phyloP scores from a whole-genome alignment of 2,797 vertebrate species.

The Melanogrammus aeglefinus region DNA sequence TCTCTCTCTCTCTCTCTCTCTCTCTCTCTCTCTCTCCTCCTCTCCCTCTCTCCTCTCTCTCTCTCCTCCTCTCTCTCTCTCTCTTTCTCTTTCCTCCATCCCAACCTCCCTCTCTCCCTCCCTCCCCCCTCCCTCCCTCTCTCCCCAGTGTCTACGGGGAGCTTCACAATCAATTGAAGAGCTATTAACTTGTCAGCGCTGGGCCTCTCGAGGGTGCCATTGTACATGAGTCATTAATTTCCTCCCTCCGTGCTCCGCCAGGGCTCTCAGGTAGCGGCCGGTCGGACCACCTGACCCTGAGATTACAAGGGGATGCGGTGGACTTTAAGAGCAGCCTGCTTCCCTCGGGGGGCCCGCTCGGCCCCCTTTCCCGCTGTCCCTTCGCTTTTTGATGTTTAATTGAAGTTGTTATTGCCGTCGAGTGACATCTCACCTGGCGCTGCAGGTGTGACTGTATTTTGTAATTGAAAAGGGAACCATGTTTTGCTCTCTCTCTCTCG shows the following conservation, averaged over 20 bases:
- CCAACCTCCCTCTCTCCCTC: no score
- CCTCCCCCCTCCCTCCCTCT: neutral
- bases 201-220: conserved; percentile 51
- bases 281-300: conserved; percentile 44
- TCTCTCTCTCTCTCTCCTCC: no score
- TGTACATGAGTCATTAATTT: conserved; percentile 60
- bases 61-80: no score
- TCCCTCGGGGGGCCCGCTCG: conserved; percentile 50
- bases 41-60: no score
- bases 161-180: conserved; percentile 53
- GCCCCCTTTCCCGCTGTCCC: conserved; percentile 52
- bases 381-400: conserved; percentile 78
- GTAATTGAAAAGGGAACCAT: conserved; percentile 70
- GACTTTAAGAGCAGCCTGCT: conserved; percentile 54
- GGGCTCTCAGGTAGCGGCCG: conserved; percentile 35
- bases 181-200: conserved; percentile 51
- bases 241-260: conserved; percentile 43
- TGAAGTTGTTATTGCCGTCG: conserved; percentile 78
- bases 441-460: conserved; percentile 69
- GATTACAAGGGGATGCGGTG: conserved; percentile 31
- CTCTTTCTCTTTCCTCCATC: no score
- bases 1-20: no score
- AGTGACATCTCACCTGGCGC: conserved; percentile 73
- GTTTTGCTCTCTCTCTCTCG: conserved; percentile 30
- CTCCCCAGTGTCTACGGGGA: conserved; percentile 18